phyloP scores from a whole-genome alignment of 2,888 invertebrate genomes.

The Lasioglossum malachurum region DNA sequence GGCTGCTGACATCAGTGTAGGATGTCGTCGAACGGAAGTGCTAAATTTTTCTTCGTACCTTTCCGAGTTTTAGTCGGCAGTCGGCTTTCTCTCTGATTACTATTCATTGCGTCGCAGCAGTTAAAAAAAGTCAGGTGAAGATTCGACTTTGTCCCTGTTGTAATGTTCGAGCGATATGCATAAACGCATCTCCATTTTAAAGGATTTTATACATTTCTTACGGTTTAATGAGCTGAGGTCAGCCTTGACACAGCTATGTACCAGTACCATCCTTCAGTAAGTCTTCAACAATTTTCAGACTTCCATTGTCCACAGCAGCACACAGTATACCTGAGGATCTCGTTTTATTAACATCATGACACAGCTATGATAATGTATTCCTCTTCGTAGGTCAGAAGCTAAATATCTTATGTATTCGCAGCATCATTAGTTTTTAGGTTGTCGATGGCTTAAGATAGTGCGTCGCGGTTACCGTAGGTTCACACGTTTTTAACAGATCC shows the following conservation, averaged over 20 bases:
- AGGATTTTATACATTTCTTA: background rate
- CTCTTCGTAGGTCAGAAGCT: background rate
- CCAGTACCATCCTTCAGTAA: too few species aligned
- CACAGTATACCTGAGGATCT: too few species aligned
- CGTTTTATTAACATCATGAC: too few species aligned
- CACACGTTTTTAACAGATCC: too few species aligned
- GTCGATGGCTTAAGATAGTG: background rate
- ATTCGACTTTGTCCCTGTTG: background rate
- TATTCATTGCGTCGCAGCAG: background rate
- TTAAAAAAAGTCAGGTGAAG: background rate
- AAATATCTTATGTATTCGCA: background rate
- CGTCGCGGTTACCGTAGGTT: too few species aligned
- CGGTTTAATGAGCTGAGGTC: background rate
- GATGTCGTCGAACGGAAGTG: constrained; percentile 24
- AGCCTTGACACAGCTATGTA: background rate
- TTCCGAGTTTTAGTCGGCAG: background rate
- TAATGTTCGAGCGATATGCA: background rate
- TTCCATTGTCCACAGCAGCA: too few species aligned
- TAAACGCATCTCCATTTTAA: background rate
- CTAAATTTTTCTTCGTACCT: constrained; percentile 20
- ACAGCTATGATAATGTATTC: background rate
- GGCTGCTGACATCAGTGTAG: constrained; percentile 44
- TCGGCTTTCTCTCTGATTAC: background rate
- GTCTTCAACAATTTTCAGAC: too few species aligned
- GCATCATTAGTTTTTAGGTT: background rate